Conservation (phyloP, 1,140 invertebrate species). For the Thaumatotibia leucotreta region DNA sequence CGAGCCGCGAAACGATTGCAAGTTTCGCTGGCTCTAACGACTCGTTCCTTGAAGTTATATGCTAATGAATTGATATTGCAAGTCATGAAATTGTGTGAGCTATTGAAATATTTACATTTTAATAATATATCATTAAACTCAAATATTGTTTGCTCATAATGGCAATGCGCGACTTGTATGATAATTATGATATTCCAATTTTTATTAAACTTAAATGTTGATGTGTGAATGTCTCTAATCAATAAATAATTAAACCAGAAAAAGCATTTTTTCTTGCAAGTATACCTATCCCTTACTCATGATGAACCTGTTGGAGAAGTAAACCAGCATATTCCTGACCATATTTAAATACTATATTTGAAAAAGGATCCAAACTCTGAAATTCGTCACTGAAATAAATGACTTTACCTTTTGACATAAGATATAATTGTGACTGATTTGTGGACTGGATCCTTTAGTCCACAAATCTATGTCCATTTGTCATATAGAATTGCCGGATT, state of each 20-base stretch:
- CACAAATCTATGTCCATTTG: too few relatives aligned
- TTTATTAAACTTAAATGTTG: conserved; percentile 60
- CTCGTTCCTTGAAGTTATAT: neutral
- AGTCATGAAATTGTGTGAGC: neutral
- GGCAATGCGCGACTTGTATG: conserved; percentile 37
- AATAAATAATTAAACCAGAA: conserved; percentile 69
- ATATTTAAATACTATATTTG: too few relatives aligned
- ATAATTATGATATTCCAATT: conserved; percentile 51
- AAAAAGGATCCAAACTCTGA: too few relatives aligned
- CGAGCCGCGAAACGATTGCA: neutral
- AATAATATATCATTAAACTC: conserved; percentile 15
- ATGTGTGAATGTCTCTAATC: conserved; percentile 78
- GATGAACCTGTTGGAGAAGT: too few relatives aligned
- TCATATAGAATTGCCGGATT: too few relatives aligned
- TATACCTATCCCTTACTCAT: neutral
- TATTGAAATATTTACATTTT: conserved; percentile 11
- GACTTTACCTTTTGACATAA: too few relatives aligned
- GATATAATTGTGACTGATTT: too few relatives aligned
- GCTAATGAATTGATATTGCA: conserved; percentile 10
- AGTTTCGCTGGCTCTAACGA: neutral
- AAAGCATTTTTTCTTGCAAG: conserved; percentile 29
- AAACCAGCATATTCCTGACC: neutral
- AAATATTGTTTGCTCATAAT: conserved; percentile 31
- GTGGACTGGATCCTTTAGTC: too few relatives aligned
- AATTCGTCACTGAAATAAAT: too few relatives aligned